phyloP scores from a whole-genome alignment of 2,113 vertebrate species.

The Psettodes erumei region DNA sequence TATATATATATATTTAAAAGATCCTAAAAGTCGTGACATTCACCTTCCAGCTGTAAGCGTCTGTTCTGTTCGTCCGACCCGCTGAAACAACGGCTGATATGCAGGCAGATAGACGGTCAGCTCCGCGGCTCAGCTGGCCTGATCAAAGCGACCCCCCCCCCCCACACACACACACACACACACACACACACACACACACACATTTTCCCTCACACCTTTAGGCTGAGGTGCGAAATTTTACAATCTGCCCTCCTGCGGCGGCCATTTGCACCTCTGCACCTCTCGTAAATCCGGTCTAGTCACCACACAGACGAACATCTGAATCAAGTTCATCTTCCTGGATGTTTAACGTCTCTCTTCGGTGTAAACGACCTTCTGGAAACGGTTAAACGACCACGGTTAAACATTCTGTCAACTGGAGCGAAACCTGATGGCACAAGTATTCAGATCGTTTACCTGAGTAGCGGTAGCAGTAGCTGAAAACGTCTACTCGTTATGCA shows the following conservation, averaged over 20 bases:
- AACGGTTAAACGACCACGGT: too few species aligned
- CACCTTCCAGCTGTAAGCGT: slow-evolving; percentile 36
- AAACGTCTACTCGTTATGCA: background rate
- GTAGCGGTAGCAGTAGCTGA: background rate
- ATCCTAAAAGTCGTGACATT: slow-evolving; percentile 39
- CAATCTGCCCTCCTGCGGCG: slow-evolving; percentile 29
- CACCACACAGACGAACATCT: background rate
- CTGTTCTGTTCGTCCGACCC: slow-evolving; percentile 1
- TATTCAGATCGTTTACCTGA: background rate
- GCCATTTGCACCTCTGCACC: slow-evolving; percentile 47
- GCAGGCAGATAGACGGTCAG: background rate
- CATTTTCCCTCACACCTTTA: background rate
- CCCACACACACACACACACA: background rate
- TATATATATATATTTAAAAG: too few species aligned
- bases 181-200: background rate
- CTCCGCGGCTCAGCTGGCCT: background rate
- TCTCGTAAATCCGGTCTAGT: slow-evolving; percentile 60
- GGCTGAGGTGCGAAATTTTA: slow-evolving; percentile 51
- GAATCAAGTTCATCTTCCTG: slow-evolving; percentile 6
- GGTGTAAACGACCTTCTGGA: background rate
- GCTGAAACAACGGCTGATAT: background rate
- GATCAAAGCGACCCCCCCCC: slow-evolving; percentile 71
- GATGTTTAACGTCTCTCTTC: background rate
- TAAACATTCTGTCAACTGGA: background rate
- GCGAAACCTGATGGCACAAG: background rate